phyloP scores from a whole-genome alignment of 2,888 invertebrate genomes.

The Cosmia trapezina region DNA sequence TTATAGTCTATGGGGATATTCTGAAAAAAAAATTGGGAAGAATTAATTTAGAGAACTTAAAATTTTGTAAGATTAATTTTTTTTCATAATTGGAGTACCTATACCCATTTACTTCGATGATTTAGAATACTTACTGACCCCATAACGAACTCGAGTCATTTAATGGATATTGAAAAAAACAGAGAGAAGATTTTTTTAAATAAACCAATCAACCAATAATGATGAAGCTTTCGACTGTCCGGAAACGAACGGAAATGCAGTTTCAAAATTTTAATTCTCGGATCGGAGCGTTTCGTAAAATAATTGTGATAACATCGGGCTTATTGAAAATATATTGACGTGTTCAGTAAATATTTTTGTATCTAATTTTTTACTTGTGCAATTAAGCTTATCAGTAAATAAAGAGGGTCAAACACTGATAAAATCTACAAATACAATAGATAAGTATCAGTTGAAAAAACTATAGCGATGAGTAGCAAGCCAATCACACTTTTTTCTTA shows the following conservation, averaged over 20 bases:
- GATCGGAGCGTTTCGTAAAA: not conserved
- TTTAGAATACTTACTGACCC: too few relatives aligned
- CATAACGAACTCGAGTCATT: too few relatives aligned
- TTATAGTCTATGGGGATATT: conserved; percentile 4
- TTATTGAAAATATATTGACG: not conserved
- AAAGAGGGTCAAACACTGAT: conserved; percentile 42
- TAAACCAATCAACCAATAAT: not conserved
- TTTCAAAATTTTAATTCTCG: not conserved
- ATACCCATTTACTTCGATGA: too few relatives aligned
- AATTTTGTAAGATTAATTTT: too few relatives aligned
- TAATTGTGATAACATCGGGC: not conserved
- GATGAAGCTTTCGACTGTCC: conserved; percentile 5
- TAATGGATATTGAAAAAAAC: not conserved
- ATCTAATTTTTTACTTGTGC: not conserved
- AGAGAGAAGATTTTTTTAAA: not conserved
- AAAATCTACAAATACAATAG: conserved; percentile 24
- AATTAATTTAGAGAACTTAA: not conserved
- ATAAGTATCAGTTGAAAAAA: conserved; percentile 5
- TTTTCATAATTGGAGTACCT: too few relatives aligned
- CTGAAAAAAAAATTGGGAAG: not conserved
- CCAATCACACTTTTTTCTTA: conserved; percentile 35
- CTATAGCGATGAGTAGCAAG: not conserved
- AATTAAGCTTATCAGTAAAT: conserved; percentile 9
- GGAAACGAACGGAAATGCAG: conserved; percentile 9
- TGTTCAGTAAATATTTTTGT: conserved; percentile 2